These are phyloP conservation scores for Melipona beecheii DNA, from an alignment of 2,888 invertebrate genomes.

Conservation along the genomic window DNA sequence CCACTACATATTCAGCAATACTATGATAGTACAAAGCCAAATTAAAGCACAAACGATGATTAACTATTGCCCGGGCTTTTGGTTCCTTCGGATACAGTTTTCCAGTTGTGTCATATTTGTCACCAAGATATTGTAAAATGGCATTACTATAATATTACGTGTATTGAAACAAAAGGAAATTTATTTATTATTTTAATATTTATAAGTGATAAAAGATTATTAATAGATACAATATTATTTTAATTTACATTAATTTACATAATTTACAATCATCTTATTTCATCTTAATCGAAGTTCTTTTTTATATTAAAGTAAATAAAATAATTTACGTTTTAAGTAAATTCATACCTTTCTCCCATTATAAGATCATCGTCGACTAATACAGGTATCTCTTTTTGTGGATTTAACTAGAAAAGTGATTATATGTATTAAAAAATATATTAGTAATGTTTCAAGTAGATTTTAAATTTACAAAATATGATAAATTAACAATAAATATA, in stretches of 20 bases:
- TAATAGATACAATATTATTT: not conserved
- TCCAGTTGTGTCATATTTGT: slow-evolving; percentile 88
- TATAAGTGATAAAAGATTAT: no score
- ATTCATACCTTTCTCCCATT: slow-evolving; percentile 88
- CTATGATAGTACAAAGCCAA: slow-evolving; percentile 90
- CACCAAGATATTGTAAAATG: slow-evolving; percentile 90
- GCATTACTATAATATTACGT: slow-evolving; percentile 85
- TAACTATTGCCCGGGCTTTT: slow-evolving; percentile 89
- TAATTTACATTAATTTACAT: not conserved
- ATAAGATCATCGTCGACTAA: slow-evolving; percentile 92
- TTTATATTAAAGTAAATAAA: not conserved
- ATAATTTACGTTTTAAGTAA: not conserved
- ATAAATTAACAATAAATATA: not conserved
- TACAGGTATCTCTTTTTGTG: slow-evolving; percentile 92
- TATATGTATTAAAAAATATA: not conserved
- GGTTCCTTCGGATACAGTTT: slow-evolving; percentile 90
- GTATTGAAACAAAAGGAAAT: not conserved
- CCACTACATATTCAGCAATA: slow-evolving; percentile 88
- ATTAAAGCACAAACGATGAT: slow-evolving; percentile 92
- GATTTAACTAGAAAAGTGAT: slow-evolving; percentile 87
- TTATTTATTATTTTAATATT: not conserved
- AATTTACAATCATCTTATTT: not conserved
- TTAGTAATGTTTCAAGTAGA: not conserved
- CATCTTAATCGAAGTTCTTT: not conserved
- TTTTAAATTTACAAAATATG: not conserved